Conservation (phyloP, 2,888 invertebrate genomes). For the Epinotia demarniana region DNA sequence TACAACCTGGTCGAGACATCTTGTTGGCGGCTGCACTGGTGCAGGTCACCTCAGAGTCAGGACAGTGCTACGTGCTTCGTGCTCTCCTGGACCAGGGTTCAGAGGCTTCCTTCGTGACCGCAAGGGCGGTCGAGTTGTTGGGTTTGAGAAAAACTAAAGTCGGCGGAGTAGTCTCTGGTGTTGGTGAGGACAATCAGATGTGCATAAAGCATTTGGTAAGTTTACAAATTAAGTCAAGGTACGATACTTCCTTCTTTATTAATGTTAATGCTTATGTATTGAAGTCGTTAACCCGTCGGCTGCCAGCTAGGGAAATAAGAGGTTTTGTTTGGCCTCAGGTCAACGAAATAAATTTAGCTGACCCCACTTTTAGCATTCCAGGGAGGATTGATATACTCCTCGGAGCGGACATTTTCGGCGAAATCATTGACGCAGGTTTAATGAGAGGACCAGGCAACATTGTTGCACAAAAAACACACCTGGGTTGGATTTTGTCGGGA, state of each 20-base stretch:
- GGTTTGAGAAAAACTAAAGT: neutral
- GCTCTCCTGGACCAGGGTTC: constrained; percentile 39
- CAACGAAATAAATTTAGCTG: too few relatives aligned
- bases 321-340: constrained; percentile 14
- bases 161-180: too few relatives aligned
- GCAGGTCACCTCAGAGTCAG: constrained; percentile 16
- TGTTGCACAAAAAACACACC: constrained; percentile 5
- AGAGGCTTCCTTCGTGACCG: neutral
- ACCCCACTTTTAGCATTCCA: too few relatives aligned
- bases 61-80: constrained; percentile 30
- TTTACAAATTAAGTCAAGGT: too few relatives aligned
- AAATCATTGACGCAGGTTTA: constrained; percentile 23
- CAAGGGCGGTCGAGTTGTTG: constrained; percentile 17
- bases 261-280: neutral
- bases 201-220: too few relatives aligned
- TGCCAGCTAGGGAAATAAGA: constrained; percentile 1
- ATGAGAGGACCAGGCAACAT: constrained; percentile 11
- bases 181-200: too few relatives aligned
- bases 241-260: too few relatives aligned
- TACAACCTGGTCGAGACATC: constrained; percentile 20
- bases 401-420: constrained; percentile 12
- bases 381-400: too few relatives aligned
- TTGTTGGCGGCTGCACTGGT: constrained; percentile 37
- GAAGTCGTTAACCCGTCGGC: constrained; percentile 9
- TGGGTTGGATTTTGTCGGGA: constrained; percentile 25